Conservation (phyloP, 2,113 vertebrate genomes). For the Gadus chalcogrammus region DNA sequence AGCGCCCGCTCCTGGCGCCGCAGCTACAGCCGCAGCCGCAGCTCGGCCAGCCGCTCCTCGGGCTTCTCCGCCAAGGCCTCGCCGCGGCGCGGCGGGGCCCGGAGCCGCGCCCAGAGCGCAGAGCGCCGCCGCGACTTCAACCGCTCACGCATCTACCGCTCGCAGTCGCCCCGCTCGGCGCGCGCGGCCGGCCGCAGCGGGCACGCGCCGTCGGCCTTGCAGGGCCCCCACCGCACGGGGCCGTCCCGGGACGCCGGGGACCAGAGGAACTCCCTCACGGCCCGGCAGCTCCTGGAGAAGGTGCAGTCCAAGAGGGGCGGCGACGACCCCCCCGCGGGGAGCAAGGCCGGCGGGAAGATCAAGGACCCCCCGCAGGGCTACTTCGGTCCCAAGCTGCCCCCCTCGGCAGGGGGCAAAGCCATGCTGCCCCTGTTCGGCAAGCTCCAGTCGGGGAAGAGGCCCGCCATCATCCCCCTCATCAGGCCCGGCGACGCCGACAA, state of each 20-base stretch:
- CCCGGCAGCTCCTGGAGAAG: constrained; percentile 90
- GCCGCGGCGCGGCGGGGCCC: constrained; percentile 72
- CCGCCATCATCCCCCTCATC: constrained; percentile 71
- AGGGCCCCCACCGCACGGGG: constrained; percentile 49
- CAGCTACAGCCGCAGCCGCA: constrained; percentile 91
- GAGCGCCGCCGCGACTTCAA: constrained; percentile 83
- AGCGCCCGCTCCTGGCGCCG: constrained; percentile 87
- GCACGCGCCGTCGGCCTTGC: constrained; percentile 49
- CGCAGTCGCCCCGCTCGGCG: constrained; percentile 87
- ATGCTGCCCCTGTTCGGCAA: constrained; percentile 94
- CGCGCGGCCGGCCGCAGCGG: constrained; percentile 72
- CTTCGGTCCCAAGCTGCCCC: constrained; percentile 96
- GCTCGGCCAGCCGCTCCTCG: constrained; percentile 81
- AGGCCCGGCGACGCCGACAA: constrained; percentile 75
- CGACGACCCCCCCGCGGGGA: constrained; percentile 67
- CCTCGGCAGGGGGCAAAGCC: constrained; percentile 85
- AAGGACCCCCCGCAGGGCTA: constrained; percentile 97
- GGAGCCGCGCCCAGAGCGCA: constrained; percentile 71
- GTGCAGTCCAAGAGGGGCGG: constrained; percentile 85
- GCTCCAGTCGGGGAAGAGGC: constrained; percentile 83
- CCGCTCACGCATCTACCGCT: constrained; percentile 92
- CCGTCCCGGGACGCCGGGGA: constrained; percentile 78
- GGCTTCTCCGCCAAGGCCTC: constrained; percentile 77
- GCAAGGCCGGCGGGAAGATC: constrained; percentile 87
- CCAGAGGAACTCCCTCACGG: constrained; percentile 84